Evolutionary conservation across 2,888 invertebrate genomes (phyloP).

Genomic region (Amphiduros pacificus): DNA sequence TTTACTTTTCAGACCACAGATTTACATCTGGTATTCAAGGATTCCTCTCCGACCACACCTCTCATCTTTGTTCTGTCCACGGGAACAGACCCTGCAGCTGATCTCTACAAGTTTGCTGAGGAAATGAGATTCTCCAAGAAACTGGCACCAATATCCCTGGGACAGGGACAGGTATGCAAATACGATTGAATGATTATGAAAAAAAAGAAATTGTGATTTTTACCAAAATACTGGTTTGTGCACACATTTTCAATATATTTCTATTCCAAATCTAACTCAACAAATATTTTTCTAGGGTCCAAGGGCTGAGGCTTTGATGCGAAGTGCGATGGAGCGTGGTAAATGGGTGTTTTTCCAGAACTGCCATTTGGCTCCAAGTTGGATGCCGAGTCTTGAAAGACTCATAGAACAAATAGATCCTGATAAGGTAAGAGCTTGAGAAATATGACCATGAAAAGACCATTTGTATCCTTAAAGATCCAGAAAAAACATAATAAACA

Average conservation of each 20-base stretch:
- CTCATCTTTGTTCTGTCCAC: conserved; percentile 61
- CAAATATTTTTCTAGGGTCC: conserved; percentile 67
- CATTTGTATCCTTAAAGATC: no score
- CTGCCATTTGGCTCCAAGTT: conserved; percentile 86
- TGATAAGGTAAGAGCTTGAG: conserved; percentile 66
- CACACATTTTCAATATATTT: no score
- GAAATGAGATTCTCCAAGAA: conserved; percentile 63
- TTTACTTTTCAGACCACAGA: conserved; percentile 51
- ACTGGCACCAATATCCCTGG: conserved; percentile 81
- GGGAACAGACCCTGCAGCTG: conserved; percentile 62
- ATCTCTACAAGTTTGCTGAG: conserved; percentile 62
- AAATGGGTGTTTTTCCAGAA: conserved; percentile 90
- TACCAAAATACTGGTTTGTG: no score
- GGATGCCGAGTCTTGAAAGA: conserved; percentile 82
- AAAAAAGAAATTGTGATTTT: neutral
- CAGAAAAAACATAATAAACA: no score
- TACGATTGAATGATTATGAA: neutral
- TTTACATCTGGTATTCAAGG: conserved; percentile 58
- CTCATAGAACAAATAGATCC: conserved; percentile 77
- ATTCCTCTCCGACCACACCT: conserved; percentile 60
- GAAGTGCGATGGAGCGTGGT: conserved; percentile 73
- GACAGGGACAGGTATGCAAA: conserved; percentile 74
- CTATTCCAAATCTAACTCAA: no score
- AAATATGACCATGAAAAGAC: no score
- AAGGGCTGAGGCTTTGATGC: conserved; percentile 77